These are phyloP conservation scores for Hemaris fuciformis DNA, from an alignment of 2,888 invertebrate species.

Conservation along the genomic window DNA sequence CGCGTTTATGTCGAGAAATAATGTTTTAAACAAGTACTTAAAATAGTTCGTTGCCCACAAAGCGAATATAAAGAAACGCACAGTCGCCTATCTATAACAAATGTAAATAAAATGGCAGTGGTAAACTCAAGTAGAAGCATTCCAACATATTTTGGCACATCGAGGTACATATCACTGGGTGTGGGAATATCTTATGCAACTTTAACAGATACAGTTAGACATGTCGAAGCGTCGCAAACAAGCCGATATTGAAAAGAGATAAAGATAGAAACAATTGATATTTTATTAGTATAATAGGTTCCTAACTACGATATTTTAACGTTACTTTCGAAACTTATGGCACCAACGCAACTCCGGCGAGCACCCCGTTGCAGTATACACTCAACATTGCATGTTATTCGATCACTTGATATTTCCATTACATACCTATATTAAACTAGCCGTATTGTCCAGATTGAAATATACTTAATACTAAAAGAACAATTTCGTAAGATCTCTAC, in stretches of 20 bases:
- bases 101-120: conserved; percentile 32
- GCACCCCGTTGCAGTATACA: conserved; percentile 28
- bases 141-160: conserved; percentile 42
- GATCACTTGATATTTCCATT: conserved; percentile 27
- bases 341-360: conserved; percentile 48
- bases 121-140: conserved; percentile 14
- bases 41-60: conserved; percentile 30
- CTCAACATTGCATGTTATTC: conserved; percentile 21
- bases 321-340: conserved; percentile 45
- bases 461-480: conserved; percentile 44
- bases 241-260: conserved; percentile 26
- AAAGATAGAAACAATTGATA: conserved; percentile 21
- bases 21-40: conserved; percentile 28
- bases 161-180: conserved; percentile 33
- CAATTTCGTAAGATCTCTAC: conserved; percentile 16
- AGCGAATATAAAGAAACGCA: conserved; percentile 21
- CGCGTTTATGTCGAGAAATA: conserved; percentile 25
- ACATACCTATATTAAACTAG: conserved; percentile 36
- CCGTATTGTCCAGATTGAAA: conserved; percentile 48
- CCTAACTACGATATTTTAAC: conserved; percentile 62
- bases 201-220: neutral
- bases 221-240: conserved; percentile 20
- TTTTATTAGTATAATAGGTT: conserved; percentile 48
- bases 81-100: conserved; percentile 18
- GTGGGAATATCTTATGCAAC: conserved; percentile 16